Conservation (phyloP, 1,140 invertebrate genomes). For the Aradophagus sp. region DNA sequence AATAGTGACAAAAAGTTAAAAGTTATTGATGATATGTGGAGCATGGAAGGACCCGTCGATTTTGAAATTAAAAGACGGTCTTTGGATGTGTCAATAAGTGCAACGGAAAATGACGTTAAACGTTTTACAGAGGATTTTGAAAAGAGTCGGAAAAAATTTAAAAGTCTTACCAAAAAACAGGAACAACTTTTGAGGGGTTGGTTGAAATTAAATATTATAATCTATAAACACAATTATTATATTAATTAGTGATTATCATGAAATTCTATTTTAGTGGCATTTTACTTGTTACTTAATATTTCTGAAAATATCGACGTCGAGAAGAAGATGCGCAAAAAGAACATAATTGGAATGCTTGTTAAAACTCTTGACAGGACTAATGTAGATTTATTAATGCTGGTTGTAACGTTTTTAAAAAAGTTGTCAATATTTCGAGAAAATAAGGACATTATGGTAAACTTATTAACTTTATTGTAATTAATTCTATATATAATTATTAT, state of each 20-base stretch:
- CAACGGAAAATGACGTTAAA: slow-evolving; percentile 73
- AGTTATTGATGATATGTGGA: slow-evolving; percentile 71
- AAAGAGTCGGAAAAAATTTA: slow-evolving; percentile 85
- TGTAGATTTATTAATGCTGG: slow-evolving; percentile 91
- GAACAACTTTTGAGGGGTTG: slow-evolving; percentile 89
- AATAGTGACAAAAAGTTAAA: slow-evolving; percentile 68
- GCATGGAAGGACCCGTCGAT: slow-evolving; percentile 67
- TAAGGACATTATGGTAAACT: slow-evolving; percentile 91
- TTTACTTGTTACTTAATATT: slow-evolving; percentile 95
- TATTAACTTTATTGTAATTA: slow-evolving; percentile 4
- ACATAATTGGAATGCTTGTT: slow-evolving; percentile 91
- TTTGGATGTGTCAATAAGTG: slow-evolving; percentile 55
- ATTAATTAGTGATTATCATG: no score
- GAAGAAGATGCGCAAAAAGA: slow-evolving; percentile 97
- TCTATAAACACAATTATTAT: background rate
- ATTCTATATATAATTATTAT: slow-evolving; percentile 11
- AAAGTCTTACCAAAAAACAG: slow-evolving; percentile 90
- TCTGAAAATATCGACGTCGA: slow-evolving; percentile 96
- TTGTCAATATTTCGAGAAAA: slow-evolving; percentile 95
- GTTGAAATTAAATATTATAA: slow-evolving; percentile 8
- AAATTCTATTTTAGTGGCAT: slow-evolving; percentile 78
- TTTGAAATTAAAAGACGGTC: slow-evolving; percentile 67
- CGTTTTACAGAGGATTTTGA: slow-evolving; percentile 87
- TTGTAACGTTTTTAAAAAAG: slow-evolving; percentile 95
- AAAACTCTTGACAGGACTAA: slow-evolving; percentile 90